These are phyloP conservation scores for Marisa cornuarietis DNA, from an alignment of 1,140 invertebrate species.

Conservation along the genomic window DNA sequence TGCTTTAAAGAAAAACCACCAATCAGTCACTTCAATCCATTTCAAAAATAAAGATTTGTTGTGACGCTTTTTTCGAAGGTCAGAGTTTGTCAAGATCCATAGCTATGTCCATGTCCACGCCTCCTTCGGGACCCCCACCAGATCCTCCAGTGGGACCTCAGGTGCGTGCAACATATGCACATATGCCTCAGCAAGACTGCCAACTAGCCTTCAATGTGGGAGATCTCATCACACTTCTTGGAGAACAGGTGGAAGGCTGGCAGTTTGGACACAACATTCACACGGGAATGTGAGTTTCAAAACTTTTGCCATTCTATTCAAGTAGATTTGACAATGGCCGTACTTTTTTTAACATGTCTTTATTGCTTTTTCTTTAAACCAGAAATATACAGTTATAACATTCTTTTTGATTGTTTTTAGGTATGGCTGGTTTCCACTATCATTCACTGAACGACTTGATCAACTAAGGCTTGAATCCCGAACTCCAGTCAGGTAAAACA, in stretches of 20 bases:
- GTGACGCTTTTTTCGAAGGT: not conserved
- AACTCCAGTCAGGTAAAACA: slow-evolving; percentile 10
- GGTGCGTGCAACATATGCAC: slow-evolving; percentile 86
- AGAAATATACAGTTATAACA: not conserved
- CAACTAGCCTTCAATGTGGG: slow-evolving; percentile 92
- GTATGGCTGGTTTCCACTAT: slow-evolving; percentile 93
- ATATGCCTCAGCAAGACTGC: slow-evolving; percentile 89
- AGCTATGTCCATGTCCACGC: slow-evolving; percentile 13
- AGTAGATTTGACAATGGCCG: too few species aligned
- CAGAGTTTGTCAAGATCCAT: slow-evolving; percentile 10
- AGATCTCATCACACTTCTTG: slow-evolving; percentile 86
- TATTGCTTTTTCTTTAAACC: not conserved
- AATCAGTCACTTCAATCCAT: not conserved
- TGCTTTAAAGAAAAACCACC: not conserved
- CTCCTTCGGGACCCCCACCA: slow-evolving; percentile 35
- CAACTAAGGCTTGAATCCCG: slow-evolving; percentile 45
- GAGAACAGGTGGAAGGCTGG: slow-evolving; percentile 89
- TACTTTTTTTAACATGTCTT: not conserved
- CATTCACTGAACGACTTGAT: slow-evolving; percentile 81
- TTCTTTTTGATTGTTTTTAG: slow-evolving; percentile 53
- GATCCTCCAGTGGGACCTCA: slow-evolving; percentile 69
- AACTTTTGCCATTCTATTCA: not conserved
- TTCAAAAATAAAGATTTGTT: not conserved
- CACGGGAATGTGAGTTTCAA: slow-evolving; percentile 72
- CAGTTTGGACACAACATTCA: slow-evolving; percentile 92